Evolutionary conservation across 2,888 invertebrate species (phyloP).

Genomic region (Steinernema hermaphroditum): DNA sequence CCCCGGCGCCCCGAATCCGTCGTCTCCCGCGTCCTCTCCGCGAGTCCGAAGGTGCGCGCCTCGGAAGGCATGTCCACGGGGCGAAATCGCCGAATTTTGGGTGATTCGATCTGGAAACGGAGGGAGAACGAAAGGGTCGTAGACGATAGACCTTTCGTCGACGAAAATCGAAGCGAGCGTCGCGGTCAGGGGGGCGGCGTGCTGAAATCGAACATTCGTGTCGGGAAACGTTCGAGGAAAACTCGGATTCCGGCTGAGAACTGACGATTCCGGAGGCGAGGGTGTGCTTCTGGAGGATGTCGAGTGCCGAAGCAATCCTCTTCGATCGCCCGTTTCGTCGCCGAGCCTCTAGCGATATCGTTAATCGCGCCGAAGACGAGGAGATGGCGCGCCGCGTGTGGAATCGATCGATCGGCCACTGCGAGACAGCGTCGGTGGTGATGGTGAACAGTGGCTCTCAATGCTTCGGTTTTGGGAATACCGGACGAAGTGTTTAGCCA

Average conservation of each 20-base stretch:
- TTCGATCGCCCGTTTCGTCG: not conserved
- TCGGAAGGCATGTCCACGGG: not conserved
- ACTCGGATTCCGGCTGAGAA: not conserved
- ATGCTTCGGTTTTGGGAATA: not conserved
- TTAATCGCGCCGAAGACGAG: constrained; percentile 2
- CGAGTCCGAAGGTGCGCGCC: no score
- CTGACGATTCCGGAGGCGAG: not conserved
- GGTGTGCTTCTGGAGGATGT: no score
- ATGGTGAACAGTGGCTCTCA: no score
- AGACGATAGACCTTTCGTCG: constrained; percentile 2
- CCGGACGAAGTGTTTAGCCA: not conserved
- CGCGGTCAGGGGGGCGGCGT: constrained; percentile 20
- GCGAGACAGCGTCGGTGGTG: no score
- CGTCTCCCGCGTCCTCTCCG: not conserved
- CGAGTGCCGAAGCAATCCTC: not conserved
- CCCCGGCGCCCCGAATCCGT: not conserved
- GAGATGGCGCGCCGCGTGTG: not conserved
- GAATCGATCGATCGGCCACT: constrained; percentile 1
- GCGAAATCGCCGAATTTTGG: not conserved
- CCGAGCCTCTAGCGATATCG: constrained; percentile 1
- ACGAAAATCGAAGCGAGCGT: constrained; percentile 28
- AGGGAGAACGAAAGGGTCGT: not conserved
- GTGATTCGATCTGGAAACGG: constrained; percentile 12
- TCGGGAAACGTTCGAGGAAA: no score
- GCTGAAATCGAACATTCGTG: not conserved